Evolutionary conservation across 2,797 vertebrate species (phyloP), one percentile per base, ranked within the genome.

Genomic region (Enteromius mattozi): DNA sequence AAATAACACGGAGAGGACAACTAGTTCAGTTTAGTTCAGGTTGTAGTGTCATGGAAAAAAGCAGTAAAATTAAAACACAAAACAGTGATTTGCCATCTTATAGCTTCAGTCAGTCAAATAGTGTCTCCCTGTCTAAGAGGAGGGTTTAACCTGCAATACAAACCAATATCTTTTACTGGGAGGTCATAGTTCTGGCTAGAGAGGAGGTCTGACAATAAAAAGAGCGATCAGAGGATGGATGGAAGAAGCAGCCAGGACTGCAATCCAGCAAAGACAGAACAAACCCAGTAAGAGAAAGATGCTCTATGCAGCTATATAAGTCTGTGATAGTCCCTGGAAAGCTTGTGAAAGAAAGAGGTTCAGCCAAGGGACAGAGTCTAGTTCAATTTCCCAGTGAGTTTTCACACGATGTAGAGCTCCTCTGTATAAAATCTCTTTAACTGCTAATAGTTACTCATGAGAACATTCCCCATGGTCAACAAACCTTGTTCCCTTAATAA

Each of bases 311-410:
- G 72, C 49, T 68, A 40, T 33, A 54, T 1, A 30, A 66, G 71
- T 86, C 59, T 47, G 37, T 54, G 45, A 86, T 45, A 75, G 80
- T 71, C 68, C 14, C 66, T 74, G 70, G 37, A 86, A 72, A 82
- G 40, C 80, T 47, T 82, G 63, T 49, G 37, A 85, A 78, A 65
- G 40, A 14, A 70, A 27, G 21, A 59, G 54, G 84, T 86, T 89
- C 86, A 89, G 82, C 71, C 83, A 75, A 80, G 40, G 85, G 88
- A 83, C 86, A 85, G 75, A 75, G 56, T 80, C 80, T 75, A 54
- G 56, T 76, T 78, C 30, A 49, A 59, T 56, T 85, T 75, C 47
- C 83, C 56, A 8, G 30, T 66, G 68, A 79, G 40, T 54, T 78
- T 74, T 78, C 68, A 61, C 77, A 80, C 79, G 1, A 61, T 30